phyloP scores from a whole-genome alignment of 2,113 vertebrate species.

The Megaceryle torquata region DNA sequence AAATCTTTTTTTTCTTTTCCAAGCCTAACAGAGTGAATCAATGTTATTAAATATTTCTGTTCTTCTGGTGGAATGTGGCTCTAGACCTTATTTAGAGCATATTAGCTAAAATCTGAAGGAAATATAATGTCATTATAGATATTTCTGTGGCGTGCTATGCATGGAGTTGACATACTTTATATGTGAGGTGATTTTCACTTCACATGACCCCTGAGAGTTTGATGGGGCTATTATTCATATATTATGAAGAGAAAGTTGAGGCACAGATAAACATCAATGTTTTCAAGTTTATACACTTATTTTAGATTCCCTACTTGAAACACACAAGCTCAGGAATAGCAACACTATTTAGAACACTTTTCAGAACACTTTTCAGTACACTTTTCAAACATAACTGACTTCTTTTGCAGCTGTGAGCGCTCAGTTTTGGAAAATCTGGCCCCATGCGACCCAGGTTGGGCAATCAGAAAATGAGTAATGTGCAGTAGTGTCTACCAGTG shows the following conservation, averaged over 20 bases:
- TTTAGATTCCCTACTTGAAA: background rate
- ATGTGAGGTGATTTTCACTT: background rate
- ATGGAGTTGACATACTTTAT: background rate
- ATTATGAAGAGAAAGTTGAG: background rate
- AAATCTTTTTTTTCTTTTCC: background rate
- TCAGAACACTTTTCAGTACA: background rate
- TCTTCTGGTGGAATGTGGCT: background rate
- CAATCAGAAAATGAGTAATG: background rate
- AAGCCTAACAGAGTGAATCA: background rate
- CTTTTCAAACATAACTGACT: background rate
- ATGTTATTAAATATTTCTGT: background rate
- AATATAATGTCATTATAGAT: background rate
- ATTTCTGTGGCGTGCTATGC: background rate
- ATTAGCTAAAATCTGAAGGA: background rate
- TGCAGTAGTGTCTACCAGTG: background rate
- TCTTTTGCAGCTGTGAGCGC: background rate
- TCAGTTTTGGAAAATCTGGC: background rate
- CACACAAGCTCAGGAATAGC: background rate
- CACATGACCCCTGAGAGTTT: background rate
- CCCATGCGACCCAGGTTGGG: background rate
- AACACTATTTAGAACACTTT: background rate
- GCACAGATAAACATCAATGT: background rate
- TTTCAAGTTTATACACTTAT: background rate
- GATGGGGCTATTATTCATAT: background rate
- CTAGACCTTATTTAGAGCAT: background rate